Percentiles rank a stretch among this genome's conserved stretches.
phyloP scores from a whole-genome alignment of 2,113 vertebrate genomes.

The Phocoena sinus region DNA sequence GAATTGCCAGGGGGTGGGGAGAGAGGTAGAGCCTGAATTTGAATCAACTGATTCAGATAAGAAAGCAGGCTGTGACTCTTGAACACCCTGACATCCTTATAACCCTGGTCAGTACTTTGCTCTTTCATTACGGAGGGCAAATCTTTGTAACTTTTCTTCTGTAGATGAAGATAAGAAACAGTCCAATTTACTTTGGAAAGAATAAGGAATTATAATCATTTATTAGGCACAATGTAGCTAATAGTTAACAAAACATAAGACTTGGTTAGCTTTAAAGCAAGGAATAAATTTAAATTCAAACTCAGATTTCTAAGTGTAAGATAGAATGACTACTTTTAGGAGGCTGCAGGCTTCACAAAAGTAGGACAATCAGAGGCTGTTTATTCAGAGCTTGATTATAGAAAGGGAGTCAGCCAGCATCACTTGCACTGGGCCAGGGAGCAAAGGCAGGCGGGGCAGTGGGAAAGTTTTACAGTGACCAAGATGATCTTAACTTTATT shows the following conservation, averaged over 20 bases:
- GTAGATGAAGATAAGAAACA: not conserved
- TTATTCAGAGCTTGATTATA: not conserved
- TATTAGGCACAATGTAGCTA: not conserved
- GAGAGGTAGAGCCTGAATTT: not conserved
- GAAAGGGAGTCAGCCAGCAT: not conserved
- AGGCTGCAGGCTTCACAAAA: not conserved
- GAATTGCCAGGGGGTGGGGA: not conserved
- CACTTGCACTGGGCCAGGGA: not conserved
- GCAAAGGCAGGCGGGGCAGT: not conserved
- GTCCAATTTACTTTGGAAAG: not conserved
- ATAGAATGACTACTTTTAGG: not conserved
- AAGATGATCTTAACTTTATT: not conserved
- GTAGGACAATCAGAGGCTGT: not conserved
- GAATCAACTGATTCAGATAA: constrained; percentile 20
- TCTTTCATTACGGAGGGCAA: not conserved
- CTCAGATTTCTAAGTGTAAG: not conserved
- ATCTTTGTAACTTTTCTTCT: not conserved
- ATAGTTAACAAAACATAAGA: not conserved
- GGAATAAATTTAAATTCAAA: not conserved
- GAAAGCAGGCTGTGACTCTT: not conserved
- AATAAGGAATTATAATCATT: not conserved
- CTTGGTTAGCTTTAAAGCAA: not conserved
- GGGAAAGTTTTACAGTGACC: not conserved
- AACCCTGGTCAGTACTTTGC: not conserved
- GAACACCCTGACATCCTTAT: not conserved